These are phyloP conservation scores for Dolichotis patagonum DNA, from an alignment of 2,113 vertebrate genomes.

Conservation along the genomic window DNA sequence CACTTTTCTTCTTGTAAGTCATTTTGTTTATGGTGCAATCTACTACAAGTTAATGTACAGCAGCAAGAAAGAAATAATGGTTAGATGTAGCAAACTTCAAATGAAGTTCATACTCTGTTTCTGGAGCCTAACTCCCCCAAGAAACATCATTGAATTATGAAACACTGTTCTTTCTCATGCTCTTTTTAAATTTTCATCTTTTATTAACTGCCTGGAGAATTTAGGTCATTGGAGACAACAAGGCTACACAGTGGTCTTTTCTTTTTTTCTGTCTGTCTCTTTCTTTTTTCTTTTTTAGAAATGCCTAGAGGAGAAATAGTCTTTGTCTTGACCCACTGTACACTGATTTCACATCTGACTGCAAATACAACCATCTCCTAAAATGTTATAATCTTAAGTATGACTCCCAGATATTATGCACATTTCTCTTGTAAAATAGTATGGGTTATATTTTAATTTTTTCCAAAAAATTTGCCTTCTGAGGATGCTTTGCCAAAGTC, in stretches of 20 bases:
- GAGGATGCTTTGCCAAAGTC: conserved; percentile 23
- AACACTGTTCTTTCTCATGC: conserved; percentile 71
- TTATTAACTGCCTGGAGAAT: conserved; percentile 77
- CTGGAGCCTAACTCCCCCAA: conserved; percentile 68
- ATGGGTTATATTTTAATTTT: conserved; percentile 60
- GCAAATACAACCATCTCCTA: conserved; percentile 64
- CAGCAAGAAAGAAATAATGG: conserved; percentile 46
- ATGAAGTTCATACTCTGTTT: conserved; percentile 75
- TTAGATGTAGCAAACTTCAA: not conserved
- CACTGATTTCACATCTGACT: conserved; percentile 79
- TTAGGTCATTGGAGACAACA: conserved; percentile 72
- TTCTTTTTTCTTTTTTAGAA: conserved; percentile 58
- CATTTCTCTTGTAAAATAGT: conserved; percentile 69
- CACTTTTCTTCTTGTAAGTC: conserved; percentile 70
- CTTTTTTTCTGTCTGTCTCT: not conserved
- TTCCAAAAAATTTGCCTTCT: conserved; percentile 40
- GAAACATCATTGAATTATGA: conserved; percentile 72
- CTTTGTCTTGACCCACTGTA: conserved; percentile 75
- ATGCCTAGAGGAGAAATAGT: conserved; percentile 74
- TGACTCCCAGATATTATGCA: conserved; percentile 60
- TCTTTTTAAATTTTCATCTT: conserved; percentile 76
- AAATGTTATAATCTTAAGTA: conserved; percentile 65
- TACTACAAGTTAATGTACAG: conserved; percentile 74
- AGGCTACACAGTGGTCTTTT: conserved; percentile 53
- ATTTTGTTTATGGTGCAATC: conserved; percentile 59